Evolutionary conservation across 2,113 vertebrate genomes (phyloP).

Genomic region (Lampris megalopsis): DNA sequence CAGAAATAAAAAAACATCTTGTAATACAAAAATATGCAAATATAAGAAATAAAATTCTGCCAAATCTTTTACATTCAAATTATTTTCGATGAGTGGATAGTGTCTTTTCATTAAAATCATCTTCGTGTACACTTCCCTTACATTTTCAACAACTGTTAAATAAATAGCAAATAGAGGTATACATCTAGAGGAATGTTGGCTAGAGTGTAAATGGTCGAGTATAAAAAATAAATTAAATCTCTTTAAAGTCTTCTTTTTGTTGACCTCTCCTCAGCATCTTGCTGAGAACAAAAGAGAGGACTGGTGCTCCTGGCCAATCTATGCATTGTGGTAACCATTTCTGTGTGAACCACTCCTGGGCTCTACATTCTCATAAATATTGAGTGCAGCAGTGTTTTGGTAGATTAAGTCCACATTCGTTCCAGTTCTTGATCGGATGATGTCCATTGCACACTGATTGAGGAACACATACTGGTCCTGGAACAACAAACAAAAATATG

Average conservation of each 20-base stretch:
- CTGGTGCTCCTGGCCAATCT: not conserved
- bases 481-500: slow-evolving; percentile 17
- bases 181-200: slow-evolving; percentile 8
- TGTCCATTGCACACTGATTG: slow-evolving; percentile 93
- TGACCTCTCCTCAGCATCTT: slow-evolving; percentile 22
- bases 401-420: slow-evolving; percentile 93
- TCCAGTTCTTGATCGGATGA: slow-evolving; percentile 90
- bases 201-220: slow-evolving; percentile 9
- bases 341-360: slow-evolving; percentile 50
- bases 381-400: slow-evolving; percentile 88
- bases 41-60: slow-evolving; percentile 10
- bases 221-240: slow-evolving; percentile 54
- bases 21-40: slow-evolving; percentile 27
- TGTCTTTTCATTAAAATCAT: not conserved
- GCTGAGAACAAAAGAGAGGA: not conserved
- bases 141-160: slow-evolving; percentile 34
- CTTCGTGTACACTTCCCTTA: not conserved
- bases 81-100: slow-evolving; percentile 26
- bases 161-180: slow-evolving; percentile 55
- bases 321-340: slow-evolving; percentile 21
- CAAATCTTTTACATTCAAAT: slow-evolving; percentile 1
- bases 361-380: slow-evolving; percentile 89
- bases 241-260: slow-evolving; percentile 32
- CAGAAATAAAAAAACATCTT: not conserved
- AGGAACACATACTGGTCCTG: slow-evolving; percentile 97